Evolutionary conservation across 2,888 invertebrate genomes (phyloP).

Genomic region (Xestia sexstrigata): DNA sequence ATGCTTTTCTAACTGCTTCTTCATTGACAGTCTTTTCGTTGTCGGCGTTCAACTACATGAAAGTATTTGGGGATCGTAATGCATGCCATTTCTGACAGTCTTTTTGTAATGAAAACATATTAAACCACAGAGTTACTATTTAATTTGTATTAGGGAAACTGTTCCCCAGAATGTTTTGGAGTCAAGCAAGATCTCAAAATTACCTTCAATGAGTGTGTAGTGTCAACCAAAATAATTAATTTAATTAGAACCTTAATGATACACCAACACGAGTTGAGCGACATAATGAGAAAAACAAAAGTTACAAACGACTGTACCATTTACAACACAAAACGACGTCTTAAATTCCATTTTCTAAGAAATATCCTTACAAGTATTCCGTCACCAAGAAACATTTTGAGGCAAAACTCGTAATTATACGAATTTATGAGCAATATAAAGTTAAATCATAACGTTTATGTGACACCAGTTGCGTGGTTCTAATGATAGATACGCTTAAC

Average conservation of each 20-base stretch:
- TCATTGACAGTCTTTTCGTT: background rate
- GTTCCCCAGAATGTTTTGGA: background rate
- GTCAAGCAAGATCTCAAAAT: background rate
- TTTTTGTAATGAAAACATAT: background rate
- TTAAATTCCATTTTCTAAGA: constrained; percentile 34
- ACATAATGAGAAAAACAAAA: constrained; percentile 21
- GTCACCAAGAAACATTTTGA: constrained; percentile 49
- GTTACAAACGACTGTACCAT: constrained; percentile 19
- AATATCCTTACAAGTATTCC: constrained; percentile 47
- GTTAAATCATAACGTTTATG: constrained; percentile 64
- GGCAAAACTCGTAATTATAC: constrained; percentile 59
- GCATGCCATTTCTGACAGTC: background rate
- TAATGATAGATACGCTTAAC: constrained; percentile 56
- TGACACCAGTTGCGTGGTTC: constrained; percentile 63
- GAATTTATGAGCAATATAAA: constrained; percentile 64
- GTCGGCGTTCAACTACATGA: background rate
- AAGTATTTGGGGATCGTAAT: background rate
- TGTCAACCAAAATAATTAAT: constrained; percentile 4
- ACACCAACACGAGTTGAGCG: background rate
- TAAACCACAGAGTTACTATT: background rate
- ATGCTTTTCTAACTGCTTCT: background rate
- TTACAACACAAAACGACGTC: constrained; percentile 36
- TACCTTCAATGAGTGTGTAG: background rate
- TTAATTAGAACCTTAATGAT: constrained; percentile 5
- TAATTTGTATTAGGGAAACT: background rate